phyloP scores from a whole-genome alignment of 2,888 invertebrate genomes.

The Aromia moschata region DNA sequence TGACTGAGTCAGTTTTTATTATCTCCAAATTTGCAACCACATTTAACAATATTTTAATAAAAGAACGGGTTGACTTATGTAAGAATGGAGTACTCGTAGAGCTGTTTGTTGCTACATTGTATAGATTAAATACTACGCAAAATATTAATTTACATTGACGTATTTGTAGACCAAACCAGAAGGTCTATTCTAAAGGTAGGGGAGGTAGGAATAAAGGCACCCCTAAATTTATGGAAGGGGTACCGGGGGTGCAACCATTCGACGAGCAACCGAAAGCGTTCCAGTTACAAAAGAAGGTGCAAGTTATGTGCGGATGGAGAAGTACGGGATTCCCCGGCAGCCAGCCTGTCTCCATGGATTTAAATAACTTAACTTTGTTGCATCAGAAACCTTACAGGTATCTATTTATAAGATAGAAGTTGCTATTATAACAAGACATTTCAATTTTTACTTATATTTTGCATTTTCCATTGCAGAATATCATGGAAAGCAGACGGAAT shows the following conservation, averaged over 20 bases:
- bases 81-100: too few species aligned
- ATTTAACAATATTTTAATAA: too few species aligned
- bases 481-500: slow-evolving; percentile 99
- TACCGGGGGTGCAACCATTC: slow-evolving; percentile 80
- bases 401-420: slow-evolving; percentile 1
- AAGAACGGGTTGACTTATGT: too few species aligned
- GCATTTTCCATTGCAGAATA: slow-evolving; percentile 67
- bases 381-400: slow-evolving; percentile 78
- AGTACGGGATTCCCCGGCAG: slow-evolving; percentile 90
- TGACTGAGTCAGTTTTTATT: neutral
- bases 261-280: slow-evolving; percentile 67
- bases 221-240: slow-evolving; percentile 85
- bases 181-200: slow-evolving; percentile 16
- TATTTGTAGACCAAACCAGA: slow-evolving; percentile 27
- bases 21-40: too few species aligned
- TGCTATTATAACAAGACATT: too few species aligned
- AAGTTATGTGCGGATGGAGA: slow-evolving; percentile 83
- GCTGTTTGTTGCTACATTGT: too few species aligned
- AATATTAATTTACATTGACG: too few species aligned
- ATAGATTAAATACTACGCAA: too few species aligned
- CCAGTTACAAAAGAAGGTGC: slow-evolving; percentile 77
- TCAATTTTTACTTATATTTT: too few species aligned
- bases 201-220: slow-evolving; percentile 62
- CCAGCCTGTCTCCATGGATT: slow-evolving; percentile 97
- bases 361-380: slow-evolving; percentile 78